Evolutionary conservation across 2,797 vertebrate species (phyloP).

Genomic region (Pangasius mekongensis): DNA sequence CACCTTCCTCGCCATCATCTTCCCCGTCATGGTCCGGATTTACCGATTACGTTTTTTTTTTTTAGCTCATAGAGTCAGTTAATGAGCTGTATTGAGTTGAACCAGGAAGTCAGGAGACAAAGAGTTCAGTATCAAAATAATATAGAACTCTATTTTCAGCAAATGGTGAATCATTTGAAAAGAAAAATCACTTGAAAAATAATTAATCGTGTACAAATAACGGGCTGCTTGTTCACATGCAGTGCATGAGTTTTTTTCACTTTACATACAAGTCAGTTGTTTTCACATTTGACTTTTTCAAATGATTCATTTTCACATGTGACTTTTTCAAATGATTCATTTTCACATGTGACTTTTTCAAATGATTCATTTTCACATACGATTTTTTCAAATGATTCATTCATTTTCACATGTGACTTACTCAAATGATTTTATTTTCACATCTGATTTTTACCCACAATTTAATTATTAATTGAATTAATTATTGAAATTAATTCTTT

Average conservation of each 20-base stretch:
- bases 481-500: too few species aligned
- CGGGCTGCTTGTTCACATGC: background rate
- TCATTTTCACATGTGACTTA: background rate
- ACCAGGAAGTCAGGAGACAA: background rate
- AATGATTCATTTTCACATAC: background rate
- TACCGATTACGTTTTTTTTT: background rate
- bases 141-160: too few species aligned
- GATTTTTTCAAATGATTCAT: background rate
- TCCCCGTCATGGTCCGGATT: conserved; percentile 88
- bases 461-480: too few species aligned
- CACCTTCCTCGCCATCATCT: conserved; percentile 92
- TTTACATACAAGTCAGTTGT: background rate
- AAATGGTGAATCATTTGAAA: background rate
- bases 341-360: background rate
- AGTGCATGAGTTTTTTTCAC: background rate
- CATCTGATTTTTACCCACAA: background rate
- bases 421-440: background rate
- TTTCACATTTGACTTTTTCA: background rate
- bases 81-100: background rate
- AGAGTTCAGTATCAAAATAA: background rate
- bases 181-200: background rate
- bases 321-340: background rate
- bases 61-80: background rate
- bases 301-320: background rate
- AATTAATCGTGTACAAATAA: background rate